Evolutionary conservation across 2,113 vertebrate genomes (phyloP).

Genomic region (Jacana jacana): DNA sequence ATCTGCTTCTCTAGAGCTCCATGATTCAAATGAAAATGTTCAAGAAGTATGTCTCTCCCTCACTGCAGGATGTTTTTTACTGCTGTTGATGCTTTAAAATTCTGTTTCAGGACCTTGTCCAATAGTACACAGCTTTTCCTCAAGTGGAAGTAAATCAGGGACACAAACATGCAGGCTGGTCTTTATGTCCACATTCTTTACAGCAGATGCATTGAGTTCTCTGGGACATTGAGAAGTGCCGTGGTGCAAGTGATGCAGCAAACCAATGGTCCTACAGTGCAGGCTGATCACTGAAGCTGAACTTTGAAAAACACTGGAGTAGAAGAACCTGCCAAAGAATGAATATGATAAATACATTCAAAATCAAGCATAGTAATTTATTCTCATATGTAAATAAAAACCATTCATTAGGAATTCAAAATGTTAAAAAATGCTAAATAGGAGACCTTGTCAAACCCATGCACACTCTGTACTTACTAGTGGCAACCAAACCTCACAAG

Average conservation of each 20-base stretch:
- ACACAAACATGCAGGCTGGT: neutral
- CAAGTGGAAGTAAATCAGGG: neutral
- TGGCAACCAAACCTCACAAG: neutral
- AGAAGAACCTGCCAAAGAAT: constrained; percentile 45
- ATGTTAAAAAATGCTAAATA: neutral
- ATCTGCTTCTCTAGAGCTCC: neutral
- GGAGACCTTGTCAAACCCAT: neutral
- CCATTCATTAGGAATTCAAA: neutral
- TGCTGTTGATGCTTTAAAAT: neutral
- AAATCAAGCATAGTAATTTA: neutral
- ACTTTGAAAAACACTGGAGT: neutral
- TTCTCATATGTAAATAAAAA: neutral
- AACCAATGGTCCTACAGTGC: neutral
- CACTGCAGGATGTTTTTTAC: neutral
- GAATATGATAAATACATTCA: neutral
- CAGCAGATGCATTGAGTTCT: neutral
- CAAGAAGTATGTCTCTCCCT: neutral
- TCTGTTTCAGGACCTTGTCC: neutral
- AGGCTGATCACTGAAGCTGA: neutral
- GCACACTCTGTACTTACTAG: neutral
- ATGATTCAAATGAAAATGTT: neutral
- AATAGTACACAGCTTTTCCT: neutral
- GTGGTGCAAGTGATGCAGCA: neutral
- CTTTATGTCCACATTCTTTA: neutral
- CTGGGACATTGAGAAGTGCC: neutral